A percentile compares a stretch with the other conserved stretches of the same genome.
Conservation (phyloP, 2,797 vertebrate genomes). For the Apogon talboti region DNA sequence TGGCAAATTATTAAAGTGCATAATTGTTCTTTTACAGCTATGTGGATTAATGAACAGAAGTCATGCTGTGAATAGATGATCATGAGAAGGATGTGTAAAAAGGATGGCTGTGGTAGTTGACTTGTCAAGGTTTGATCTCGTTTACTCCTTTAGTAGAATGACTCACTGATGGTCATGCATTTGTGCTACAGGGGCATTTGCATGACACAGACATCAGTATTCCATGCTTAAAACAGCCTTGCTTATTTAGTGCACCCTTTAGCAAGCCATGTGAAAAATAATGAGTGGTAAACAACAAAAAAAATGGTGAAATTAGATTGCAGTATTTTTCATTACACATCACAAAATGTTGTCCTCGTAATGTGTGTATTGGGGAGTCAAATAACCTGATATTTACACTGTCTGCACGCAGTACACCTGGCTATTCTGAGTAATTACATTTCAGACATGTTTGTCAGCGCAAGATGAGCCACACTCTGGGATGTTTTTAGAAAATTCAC, state of each 20-base stretch:
- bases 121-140: neutral
- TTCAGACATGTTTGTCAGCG: conserved; percentile 26
- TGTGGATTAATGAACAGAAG: conserved; percentile 42
- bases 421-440: conserved; percentile 14
- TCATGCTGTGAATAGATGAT: conserved; percentile 39
- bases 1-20: conserved; percentile 80
- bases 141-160: conserved; percentile 8
- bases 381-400: conserved; percentile 41
- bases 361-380: conserved; percentile 8
- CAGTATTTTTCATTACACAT: conserved; percentile 5
- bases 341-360: conserved; percentile 12
- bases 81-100: neutral
- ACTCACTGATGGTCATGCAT: conserved; percentile 52
- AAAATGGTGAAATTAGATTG: conserved; percentile 1
- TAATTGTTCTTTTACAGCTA: conserved; percentile 47
- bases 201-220: conserved; percentile 45
- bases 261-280: conserved; percentile 5
- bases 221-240: conserved; percentile 40
- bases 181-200: conserved; percentile 45
- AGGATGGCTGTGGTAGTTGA: conserved; percentile 3
- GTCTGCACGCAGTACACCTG: conserved; percentile 16
- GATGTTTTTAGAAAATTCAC: conserved; percentile 10
- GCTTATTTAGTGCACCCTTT: conserved; percentile 2
- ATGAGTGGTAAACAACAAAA: conserved; percentile 10
- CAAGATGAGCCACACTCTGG: neutral